phyloP scores from a whole-genome alignment of 2,797 vertebrate species.

The Poecilia picta region DNA sequence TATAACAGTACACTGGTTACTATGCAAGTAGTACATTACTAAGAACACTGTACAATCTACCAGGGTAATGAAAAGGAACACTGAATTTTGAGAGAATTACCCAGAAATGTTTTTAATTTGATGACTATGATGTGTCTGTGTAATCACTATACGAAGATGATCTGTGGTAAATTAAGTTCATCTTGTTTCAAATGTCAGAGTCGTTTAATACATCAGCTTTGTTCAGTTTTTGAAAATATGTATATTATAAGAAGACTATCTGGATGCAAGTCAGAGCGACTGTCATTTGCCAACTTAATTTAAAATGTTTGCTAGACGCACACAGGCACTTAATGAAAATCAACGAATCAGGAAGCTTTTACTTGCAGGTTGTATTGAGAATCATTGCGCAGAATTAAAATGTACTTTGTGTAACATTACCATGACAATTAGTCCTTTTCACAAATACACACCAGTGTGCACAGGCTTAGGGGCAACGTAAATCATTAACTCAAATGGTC shows the following conservation, averaged over 20 bases:
- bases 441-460: background rate
- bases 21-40: background rate
- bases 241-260: background rate
- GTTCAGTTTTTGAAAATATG: background rate
- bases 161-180: background rate
- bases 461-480: background rate
- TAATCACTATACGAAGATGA: background rate
- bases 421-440: background rate
- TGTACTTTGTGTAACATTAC: background rate
- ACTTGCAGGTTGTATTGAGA: background rate
- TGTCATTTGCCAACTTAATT: background rate
- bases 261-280: background rate
- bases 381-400: background rate
- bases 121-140: background rate
- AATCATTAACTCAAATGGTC: background rate
- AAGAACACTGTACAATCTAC: background rate
- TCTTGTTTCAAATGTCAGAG: background rate
- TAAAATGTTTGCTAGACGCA: background rate
- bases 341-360: background rate
- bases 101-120: background rate
- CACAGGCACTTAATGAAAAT: background rate
- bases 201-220: background rate
- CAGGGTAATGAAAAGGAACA: background rate
- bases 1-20: background rate
- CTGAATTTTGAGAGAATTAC: background rate